Base-by-base conservation (phyloP, 2,113 vertebrate genomes). In the Saiga tatarica region DNA sequence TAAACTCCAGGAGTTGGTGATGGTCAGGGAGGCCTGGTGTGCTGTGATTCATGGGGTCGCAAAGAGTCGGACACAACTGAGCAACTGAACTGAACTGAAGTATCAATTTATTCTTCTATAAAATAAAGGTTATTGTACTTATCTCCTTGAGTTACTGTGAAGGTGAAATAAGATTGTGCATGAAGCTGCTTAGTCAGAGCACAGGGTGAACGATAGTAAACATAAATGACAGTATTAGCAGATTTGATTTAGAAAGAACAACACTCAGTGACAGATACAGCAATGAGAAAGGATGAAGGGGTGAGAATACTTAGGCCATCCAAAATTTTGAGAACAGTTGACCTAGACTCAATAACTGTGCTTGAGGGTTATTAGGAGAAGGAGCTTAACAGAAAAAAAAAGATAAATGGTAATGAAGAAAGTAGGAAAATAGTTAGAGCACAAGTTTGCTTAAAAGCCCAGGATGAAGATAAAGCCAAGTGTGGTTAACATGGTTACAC, bases 71-170 rank as follows among this genome's bases (percentile, higher is more conserved):
- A 62, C 60, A 62, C 13, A 1, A 62, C 60, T 71, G n/a, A 36
- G n/a, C 0, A 0, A 71, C 4, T 23, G n/a, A 71, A 67, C 4
- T 21, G 17, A 67, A 67, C 8, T 71, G 64, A 67, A 71, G 47
- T 82, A 60, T 71, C 39, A 53, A 7, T 53, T 53, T 25, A 21
- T 36, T 36, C 79, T 82, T 79, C 45, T 50, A 6, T n/a, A 36
- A 28, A 82, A 82, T 82, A 21, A 30, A 25, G 19, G n/a, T 82
- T 52, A 53, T n/a, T 53, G 33, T 23, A 7, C 11, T n/a, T 82
- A 82, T 25, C 19, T 53, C 50, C 50, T 53, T 23, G 79, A 8
- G 47, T 82, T 57, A 83, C 8, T 16, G 6, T 39, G 50, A 83
- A 89, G 60, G 76, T 47, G 7, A 39, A 74, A 13, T 82, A 36